Conservation (phyloP, 2,797 vertebrate species). For the Calcarius lapponicus region DNA sequence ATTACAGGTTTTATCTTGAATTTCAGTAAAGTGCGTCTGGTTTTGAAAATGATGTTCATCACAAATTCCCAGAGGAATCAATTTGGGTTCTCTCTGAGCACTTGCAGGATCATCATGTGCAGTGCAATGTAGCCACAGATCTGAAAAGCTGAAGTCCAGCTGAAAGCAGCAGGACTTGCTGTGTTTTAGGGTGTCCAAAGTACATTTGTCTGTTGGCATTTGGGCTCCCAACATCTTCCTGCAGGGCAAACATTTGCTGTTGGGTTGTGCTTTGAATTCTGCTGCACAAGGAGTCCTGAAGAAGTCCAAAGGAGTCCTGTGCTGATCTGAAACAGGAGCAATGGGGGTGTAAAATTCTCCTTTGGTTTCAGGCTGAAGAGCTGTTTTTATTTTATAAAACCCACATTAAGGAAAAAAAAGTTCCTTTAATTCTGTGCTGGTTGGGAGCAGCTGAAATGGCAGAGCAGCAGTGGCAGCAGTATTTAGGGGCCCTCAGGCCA, state of each 20-base stretch:
- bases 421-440: conserved; percentile 26
- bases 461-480: conserved; percentile 8
- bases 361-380: conserved; percentile 13
- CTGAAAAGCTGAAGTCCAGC: no score
- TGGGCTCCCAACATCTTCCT: not conserved
- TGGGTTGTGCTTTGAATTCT: conserved; percentile 40
- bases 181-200: not conserved
- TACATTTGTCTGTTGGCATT: not conserved
- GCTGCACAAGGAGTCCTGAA: not conserved
- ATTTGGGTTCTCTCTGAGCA: not conserved
- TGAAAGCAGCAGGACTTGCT: conserved; percentile 6
- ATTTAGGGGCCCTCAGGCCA: not conserved
- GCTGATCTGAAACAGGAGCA: not conserved
- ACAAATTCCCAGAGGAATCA: not conserved
- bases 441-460: conserved; percentile 19
- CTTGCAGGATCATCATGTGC: not conserved
- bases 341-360: not conserved
- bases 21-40: not conserved
- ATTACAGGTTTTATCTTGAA: not conserved
- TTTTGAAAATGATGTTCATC: not conserved
- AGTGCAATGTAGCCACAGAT: not conserved
- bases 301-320: not conserved
- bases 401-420: not conserved
- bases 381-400: conserved; percentile 42
- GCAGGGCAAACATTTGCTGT: conserved; percentile 12